A percentile compares a stretch with the other conserved stretches of the same genome.
Evolutionary conservation across 1,140 invertebrate genomes (phyloP).

Genomic region (Hylaeus anthracinus): DNA sequence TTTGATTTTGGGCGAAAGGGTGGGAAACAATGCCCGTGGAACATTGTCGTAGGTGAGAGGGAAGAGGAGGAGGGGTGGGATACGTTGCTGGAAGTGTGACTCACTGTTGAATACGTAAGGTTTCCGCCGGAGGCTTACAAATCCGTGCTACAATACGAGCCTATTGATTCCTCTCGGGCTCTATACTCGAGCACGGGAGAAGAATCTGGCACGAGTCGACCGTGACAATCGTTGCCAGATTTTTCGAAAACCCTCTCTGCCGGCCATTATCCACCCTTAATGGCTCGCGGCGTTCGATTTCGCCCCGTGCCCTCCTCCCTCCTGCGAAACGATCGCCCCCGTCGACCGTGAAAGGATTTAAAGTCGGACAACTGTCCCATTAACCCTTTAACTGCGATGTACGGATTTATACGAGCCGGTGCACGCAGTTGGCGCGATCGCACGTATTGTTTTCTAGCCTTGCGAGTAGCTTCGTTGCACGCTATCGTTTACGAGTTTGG

Average conservation of each 20-base stretch:
- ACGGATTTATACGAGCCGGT: too few species aligned
- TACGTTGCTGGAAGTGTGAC: constrained; percentile 60
- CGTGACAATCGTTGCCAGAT: constrained; percentile 52
- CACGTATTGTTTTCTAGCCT: too few species aligned
- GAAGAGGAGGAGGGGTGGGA: constrained; percentile 39
- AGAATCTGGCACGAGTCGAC: constrained; percentile 46
- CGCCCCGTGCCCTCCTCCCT: not conserved
- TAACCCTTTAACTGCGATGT: too few species aligned
- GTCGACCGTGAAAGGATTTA: too few species aligned
- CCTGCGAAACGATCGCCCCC: not conserved
- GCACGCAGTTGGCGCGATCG: too few species aligned
- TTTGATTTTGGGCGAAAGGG: constrained; percentile 48
- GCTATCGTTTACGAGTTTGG: too few species aligned
- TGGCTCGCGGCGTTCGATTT: constrained; percentile 21
- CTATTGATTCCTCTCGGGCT: constrained; percentile 44
- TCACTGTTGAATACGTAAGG: constrained; percentile 68
- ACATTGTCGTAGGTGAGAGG: constrained; percentile 56
- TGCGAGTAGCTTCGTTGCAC: not conserved
- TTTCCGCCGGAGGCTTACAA: constrained; percentile 68
- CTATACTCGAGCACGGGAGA: constrained; percentile 28
- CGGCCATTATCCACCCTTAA: constrained; percentile 41
- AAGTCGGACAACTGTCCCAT: too few species aligned
- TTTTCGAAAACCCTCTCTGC: constrained; percentile 38
- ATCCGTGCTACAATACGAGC: constrained; percentile 69
- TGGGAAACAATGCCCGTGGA: constrained; percentile 49